Evolutionary conservation across 92 coral and sea anemone genomes (phyloP), one percentile per base, ranked within the genome.

Genomic region (Diadumene lineata): DNA sequence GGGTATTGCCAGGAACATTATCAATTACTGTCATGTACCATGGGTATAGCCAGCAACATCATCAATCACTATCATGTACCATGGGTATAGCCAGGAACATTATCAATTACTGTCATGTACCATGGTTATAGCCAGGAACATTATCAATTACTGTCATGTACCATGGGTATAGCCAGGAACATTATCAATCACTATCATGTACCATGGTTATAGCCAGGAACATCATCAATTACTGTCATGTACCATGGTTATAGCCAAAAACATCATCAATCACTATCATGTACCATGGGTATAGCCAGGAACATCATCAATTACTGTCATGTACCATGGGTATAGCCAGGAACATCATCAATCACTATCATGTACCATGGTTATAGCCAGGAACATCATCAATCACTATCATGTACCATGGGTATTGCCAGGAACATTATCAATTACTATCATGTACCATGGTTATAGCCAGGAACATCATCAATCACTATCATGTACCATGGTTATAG

Each of bases 21-120:
- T n/a, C n/a, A n/a, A n/a, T n/a, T n/a, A n/a, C n/a, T n/a, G n/a
- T n/a, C n/a, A n/a, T n/a, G 6, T 13, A 38, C 48, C 13, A 38
- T 38, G 6, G 13, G 6, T 4, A 38, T 38, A 6, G 13, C 13
- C 17, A 10, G 80, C 75, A 94, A 97, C 97, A 91, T 94, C 98
- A 94, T 94, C n/a, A n/a, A n/a, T n/a, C n/a, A n/a, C n/a, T n/a
- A n/a, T n/a, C n/a, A n/a, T n/a, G n/a, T n/a, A 38, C 13, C 48
- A 38, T 4, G 7, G 13, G 6, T 13, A 38, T 38, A 6, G 13
- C 13, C 48, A 38, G 7, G 7, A 38, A 38, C 48, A 38, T 38
- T 38, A 38, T 38, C 48, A 38, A 38, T 13, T 4, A 38, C 48
- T n/a, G n/a, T n/a, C n/a, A n/a, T n/a, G n/a, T n/a, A 38, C 13